A percentile compares a stretch with the other conserved stretches of the same genome.
Evolutionary conservation across 2,797 vertebrate species (phyloP).

Genomic region (Kryptolebias ocellatus): DNA sequence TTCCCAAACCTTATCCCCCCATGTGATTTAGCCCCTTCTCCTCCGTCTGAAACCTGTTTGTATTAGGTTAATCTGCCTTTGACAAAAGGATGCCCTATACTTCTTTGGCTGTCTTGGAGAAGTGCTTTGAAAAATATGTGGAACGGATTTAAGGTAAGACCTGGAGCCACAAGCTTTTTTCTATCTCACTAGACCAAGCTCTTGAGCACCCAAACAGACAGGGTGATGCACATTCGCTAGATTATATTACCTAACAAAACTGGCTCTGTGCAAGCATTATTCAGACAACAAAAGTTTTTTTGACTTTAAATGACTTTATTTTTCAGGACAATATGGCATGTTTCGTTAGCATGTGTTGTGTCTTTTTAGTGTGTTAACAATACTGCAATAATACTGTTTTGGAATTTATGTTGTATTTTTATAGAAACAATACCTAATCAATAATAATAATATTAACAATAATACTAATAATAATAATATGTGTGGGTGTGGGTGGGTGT

Average conservation of each 20-base stretch:
- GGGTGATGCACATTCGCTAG: constrained; percentile 43
- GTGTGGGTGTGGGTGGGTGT: too few relatives aligned
- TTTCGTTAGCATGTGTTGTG: too few relatives aligned
- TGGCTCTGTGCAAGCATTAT: constrained; percentile 43
- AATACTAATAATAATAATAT: too few relatives aligned
- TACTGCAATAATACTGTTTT: too few relatives aligned
- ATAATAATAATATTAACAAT: background rate
- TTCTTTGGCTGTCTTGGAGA: constrained; percentile 64
- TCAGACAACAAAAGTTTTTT: constrained; percentile 35
- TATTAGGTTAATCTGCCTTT: constrained; percentile 76
- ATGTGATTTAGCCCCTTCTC: constrained; percentile 46
- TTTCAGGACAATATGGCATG: background rate
- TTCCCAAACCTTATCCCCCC: constrained; percentile 9
- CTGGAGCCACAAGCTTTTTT: constrained; percentile 59
- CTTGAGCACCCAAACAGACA: constrained; percentile 54
- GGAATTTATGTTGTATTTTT: too few relatives aligned
- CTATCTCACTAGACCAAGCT: constrained; percentile 56
- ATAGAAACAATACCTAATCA: too few relatives aligned
- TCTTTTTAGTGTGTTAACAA: too few relatives aligned
- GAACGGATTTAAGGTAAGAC: constrained; percentile 80
- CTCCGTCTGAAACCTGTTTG: constrained; percentile 68
- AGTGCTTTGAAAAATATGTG: constrained; percentile 72
- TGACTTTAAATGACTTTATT: constrained; percentile 4
- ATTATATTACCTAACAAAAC: constrained; percentile 49
- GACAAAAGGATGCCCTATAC: constrained; percentile 70